Percentiles rank a stretch among this genome's conserved stretches.
These are phyloP conservation scores for Oriolus oriolus DNA, from an alignment of 2,113 vertebrate species.

Conservation along the genomic window DNA sequence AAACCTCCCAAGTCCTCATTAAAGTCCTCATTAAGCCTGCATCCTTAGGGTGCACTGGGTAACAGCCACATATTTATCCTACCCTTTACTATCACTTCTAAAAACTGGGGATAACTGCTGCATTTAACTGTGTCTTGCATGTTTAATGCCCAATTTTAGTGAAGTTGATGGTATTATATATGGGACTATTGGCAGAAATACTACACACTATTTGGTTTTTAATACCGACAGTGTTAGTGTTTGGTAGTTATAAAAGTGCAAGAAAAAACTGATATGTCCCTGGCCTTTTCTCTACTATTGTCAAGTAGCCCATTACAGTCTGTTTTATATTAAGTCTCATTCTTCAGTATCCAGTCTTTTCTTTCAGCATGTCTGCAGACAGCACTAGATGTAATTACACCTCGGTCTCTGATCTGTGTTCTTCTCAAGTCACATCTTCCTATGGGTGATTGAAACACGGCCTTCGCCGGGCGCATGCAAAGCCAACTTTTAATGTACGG, in stretches of 20 bases:
- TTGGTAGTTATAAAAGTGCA: rapidly evolving
- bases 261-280: background rate
- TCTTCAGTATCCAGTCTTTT: background rate
- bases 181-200: background rate
- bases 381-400: background rate
- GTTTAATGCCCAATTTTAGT: background rate
- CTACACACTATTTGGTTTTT: rapidly evolving
- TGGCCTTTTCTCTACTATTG: background rate
- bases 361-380: background rate
- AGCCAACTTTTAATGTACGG: no score
- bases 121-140: background rate
- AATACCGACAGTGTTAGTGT: background rate
- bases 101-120: background rate
- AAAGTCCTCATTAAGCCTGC: background rate
- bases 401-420: background rate
- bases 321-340: background rate
- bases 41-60: background rate
- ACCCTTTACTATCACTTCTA: background rate
- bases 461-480: no score
- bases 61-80: background rate
- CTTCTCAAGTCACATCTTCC: background rate
- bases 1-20: background rate
- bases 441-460: no score
- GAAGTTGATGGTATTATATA: background rate
- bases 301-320: background rate